Evolutionary conservation across 2,113 vertebrate genomes (phyloP), one percentile per base, ranked within the genome.

Genomic region (Kryptolebias marmoratus): DNA sequence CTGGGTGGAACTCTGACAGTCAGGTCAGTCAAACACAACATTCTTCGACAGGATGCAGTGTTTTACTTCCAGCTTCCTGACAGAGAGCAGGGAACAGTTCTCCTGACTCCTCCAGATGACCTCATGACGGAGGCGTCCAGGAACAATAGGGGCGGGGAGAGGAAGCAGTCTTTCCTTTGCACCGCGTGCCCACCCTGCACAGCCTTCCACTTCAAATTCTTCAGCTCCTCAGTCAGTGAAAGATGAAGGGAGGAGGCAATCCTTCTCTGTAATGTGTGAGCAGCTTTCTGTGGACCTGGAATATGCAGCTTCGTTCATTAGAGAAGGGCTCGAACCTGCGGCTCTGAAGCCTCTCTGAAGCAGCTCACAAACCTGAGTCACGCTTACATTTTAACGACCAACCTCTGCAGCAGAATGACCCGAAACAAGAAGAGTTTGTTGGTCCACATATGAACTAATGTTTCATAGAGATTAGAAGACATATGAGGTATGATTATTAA

Each of bases 141-240:
- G 69, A 77, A 90, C 90, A 92, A 90, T 62, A 58, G 56, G 67
- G 57, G 68, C 64, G 48, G 72, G 39, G 72, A 77, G 82, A 87
- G 87, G 89, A 92, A 91, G 82, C 64, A 0, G 67, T 64, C 75
- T 69, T 89, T 88, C 83, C 86, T 91, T 44, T 89, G 77, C 78
- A 80, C 56, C 44, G 73, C 12, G 59, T 75, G 58, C 74, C 82
- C 90, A 68, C 79, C 85, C 88, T 50, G 63, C 9, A 0, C 48
- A 13, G 67, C 71, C 73, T 71, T 69, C 75, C 81, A 74, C 73
- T 80, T 74, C 32, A 80, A 69, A 86, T 80, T 83, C 85, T 80
- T 79, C 66, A 82, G 71, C 62, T 52, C 18, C n/a, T 50, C 50
- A 75, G 52, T 74, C 73, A 78, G 68, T 72, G 18, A 68, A 32